A percentile compares a stretch with the other conserved stretches of the same genome.
These are phyloP conservation scores for Charanyca ferruginea DNA, from an alignment of 2,888 invertebrate genomes.

Conservation along the genomic window DNA sequence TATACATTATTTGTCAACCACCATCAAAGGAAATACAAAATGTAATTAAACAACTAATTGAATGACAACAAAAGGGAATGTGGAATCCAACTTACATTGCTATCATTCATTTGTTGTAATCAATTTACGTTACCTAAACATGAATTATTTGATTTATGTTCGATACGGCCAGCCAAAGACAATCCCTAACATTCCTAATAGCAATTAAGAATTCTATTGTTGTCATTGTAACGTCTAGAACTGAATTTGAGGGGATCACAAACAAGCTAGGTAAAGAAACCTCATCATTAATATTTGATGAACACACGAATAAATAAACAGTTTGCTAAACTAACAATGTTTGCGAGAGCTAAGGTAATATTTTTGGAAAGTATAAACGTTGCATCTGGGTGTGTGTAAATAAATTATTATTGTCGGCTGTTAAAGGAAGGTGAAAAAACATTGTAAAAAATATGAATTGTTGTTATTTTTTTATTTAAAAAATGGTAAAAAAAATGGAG, in stretches of 20 bases:
- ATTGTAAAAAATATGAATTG: too few species aligned
- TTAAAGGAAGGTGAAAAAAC: too few species aligned
- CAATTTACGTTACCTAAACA: conserved; percentile 4
- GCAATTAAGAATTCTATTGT: conserved; percentile 44
- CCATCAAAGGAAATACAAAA: not conserved
- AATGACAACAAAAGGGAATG: not conserved
- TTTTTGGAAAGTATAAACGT: not conserved
- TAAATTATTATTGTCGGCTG: not conserved
- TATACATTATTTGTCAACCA: too few species aligned
- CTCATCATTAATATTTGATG: conserved; percentile 26
- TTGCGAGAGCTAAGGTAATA: not conserved
- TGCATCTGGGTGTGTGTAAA: not conserved
- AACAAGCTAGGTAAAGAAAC: conserved; percentile 19
- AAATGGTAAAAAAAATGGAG: too few species aligned
- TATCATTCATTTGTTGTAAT: not conserved
- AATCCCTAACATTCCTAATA: conserved; percentile 6
- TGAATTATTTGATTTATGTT: not conserved
- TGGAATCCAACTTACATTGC: not conserved
- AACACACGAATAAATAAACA: conserved; percentile 15
- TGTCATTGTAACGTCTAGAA: conserved; percentile 28
- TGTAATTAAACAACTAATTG: too few species aligned
- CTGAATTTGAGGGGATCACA: conserved; percentile 31
- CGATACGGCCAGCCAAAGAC: not conserved
- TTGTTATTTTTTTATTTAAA: too few species aligned
- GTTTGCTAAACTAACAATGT: conserved; percentile 2